Percentiles rank a stretch among this genome's conserved stretches.
These are phyloP conservation scores for Podilymbus podiceps DNA, from an alignment of 2,113 vertebrate genomes.

Conservation along the genomic window DNA sequence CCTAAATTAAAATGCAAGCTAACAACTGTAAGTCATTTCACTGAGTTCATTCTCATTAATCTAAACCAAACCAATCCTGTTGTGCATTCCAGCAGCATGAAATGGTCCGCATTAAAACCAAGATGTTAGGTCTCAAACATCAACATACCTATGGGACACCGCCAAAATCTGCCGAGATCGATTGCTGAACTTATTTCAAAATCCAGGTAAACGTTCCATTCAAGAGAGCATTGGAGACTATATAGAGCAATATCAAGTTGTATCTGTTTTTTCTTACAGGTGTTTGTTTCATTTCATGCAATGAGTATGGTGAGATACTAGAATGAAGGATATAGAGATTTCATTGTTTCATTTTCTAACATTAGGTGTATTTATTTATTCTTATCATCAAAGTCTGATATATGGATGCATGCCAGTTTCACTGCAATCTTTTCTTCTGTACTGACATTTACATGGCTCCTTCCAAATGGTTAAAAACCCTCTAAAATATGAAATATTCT, in stretches of 20 bases:
- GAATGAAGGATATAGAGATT: not conserved
- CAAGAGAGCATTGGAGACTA: not conserved
- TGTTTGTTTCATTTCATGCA: not conserved
- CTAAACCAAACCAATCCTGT: not conserved
- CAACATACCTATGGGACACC: fast-evolving
- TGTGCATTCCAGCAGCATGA: not conserved
- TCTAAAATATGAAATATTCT: not conserved
- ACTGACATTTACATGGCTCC: not conserved
- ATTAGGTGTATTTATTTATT: not conserved
- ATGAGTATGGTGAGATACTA: not conserved
- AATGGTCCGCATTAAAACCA: not conserved
- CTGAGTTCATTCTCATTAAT: not conserved
- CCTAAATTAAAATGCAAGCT: not conserved
- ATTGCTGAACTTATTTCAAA: not conserved
- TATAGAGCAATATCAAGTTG: not conserved
- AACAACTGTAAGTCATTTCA: conserved; percentile 6
- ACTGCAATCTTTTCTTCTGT: not conserved
- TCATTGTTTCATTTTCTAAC: not conserved
- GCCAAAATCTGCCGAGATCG: not conserved
- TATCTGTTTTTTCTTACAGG: not conserved
- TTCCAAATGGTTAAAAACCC: not conserved
- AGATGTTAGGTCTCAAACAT: not conserved
- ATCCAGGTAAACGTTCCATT: not conserved
- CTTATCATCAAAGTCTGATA: not conserved
- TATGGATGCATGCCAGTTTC: not conserved